A percentile compares a stretch with the other conserved stretches of the same genome.
These are phyloP conservation scores for Castor canadensis DNA, from an alignment of 2,113 vertebrate species.

Conservation along the genomic window DNA sequence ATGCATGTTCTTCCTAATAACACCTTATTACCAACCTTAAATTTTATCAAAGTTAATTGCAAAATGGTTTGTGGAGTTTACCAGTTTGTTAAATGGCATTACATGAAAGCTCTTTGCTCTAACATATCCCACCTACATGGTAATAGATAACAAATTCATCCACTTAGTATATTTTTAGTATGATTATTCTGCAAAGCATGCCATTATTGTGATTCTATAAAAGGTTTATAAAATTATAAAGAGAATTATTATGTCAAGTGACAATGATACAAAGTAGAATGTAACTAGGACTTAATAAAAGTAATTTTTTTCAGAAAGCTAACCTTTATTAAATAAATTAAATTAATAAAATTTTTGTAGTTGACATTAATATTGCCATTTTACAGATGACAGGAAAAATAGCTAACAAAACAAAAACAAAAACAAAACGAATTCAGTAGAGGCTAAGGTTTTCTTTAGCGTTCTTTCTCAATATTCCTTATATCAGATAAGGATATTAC, in stretches of 20 bases:
- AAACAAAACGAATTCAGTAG: background rate
- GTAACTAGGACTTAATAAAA: background rate
- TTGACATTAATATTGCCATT: background rate
- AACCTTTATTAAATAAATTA: background rate
- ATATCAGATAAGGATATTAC: background rate
- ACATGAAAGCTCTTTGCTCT: background rate
- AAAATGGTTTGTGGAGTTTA: background rate
- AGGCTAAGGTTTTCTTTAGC: background rate
- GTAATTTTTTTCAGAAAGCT: background rate
- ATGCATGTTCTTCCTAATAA: background rate
- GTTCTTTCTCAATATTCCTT: background rate
- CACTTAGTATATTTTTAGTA: background rate
- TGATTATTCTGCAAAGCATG: background rate
- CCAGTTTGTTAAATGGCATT: background rate
- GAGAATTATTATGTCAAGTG: background rate
- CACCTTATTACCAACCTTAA: accelerated
- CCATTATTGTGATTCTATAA: background rate
- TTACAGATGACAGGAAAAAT: background rate
- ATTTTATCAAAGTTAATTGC: background rate
- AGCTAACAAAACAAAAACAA: background rate
- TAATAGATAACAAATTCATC: background rate
- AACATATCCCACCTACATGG: background rate
- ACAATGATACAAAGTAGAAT: background rate
- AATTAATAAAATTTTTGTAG: background rate
- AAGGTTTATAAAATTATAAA: background rate